A percentile compares a stretch with the other conserved stretches of the same genome.
These are phyloP conservation scores for Patella caerulea DNA, from an alignment of 2,888 invertebrate species.

Conservation along the genomic window DNA sequence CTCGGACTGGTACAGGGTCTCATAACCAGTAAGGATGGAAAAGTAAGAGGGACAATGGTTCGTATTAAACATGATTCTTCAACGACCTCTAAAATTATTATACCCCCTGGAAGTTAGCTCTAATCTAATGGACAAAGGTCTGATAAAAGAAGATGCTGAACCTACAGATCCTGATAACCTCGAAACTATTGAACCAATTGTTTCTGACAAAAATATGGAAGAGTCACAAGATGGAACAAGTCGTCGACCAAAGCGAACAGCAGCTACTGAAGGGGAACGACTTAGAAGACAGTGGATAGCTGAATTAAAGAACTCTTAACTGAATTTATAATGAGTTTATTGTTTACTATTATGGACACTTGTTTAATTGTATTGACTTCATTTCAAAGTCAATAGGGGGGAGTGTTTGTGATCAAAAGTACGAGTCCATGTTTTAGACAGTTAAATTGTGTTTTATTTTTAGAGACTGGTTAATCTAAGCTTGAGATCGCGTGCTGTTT, in stretches of 20 bases:
- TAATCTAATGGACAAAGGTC: neutral
- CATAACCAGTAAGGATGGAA: neutral
- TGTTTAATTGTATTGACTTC: too few species aligned
- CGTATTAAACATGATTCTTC: neutral
- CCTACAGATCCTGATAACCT: neutral
- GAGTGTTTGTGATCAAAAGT: too few species aligned
- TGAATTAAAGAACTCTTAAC: neutral
- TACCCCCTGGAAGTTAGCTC: neutral
- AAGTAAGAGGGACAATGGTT: neutral
- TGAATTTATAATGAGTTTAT: too few species aligned
- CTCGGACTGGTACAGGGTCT: neutral
- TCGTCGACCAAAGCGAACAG: neutral
- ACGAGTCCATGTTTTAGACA: too few species aligned
- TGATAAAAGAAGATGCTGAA: neutral
- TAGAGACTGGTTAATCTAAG: too few species aligned
- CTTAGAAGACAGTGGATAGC: neutral
- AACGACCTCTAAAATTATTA: neutral
- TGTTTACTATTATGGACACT: too few species aligned
- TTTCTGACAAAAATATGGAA: neutral
- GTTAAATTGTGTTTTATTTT: too few species aligned
- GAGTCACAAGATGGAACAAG: neutral
- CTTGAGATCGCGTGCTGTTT: too few species aligned
- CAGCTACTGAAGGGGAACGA: conserved; percentile 2
- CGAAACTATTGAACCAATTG: neutral
- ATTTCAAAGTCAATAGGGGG: too few species aligned